Evolutionary conservation across 2,888 invertebrate species (phyloP).

Genomic region (Boloria euphrosyne): DNA sequence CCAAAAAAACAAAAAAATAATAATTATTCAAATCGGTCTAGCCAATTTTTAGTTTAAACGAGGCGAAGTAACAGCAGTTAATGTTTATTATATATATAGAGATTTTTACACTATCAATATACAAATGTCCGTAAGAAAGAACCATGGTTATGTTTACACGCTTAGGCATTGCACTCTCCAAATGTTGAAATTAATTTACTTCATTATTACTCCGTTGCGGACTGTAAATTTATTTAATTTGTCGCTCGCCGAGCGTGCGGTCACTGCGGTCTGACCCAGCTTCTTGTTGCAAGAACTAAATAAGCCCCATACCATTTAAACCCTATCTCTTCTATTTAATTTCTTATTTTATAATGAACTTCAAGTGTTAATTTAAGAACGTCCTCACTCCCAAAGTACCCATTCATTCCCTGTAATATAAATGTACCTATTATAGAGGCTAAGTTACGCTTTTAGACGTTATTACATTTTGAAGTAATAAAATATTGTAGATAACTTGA

Average conservation of each 20-base stretch:
- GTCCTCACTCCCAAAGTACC: slow-evolving; percentile 27
- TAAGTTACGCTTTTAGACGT: slow-evolving; percentile 38
- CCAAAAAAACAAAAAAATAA: no score
- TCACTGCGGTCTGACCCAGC: slow-evolving; percentile 49
- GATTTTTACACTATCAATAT: no score
- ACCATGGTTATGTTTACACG: slow-evolving; percentile 1
- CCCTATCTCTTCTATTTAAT: slow-evolving; percentile 26
- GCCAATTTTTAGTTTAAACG: no score
- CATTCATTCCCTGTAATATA: slow-evolving; percentile 27
- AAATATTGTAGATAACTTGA: slow-evolving; percentile 34
- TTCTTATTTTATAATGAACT: slow-evolving; percentile 29
- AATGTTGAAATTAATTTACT: slow-evolving; percentile 37
- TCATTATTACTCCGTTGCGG: slow-evolving; percentile 43
- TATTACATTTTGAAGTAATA: slow-evolving; percentile 42
- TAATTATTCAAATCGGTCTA: no score
- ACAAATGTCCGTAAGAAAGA: not conserved
- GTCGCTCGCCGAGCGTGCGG: slow-evolving; percentile 56
- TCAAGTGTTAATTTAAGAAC: slow-evolving; percentile 27
- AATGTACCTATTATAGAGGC: slow-evolving; percentile 28
- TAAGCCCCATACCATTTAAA: slow-evolving; percentile 40
- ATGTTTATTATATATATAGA: no score
- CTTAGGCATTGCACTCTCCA: slow-evolving; percentile 23
- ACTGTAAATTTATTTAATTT: slow-evolving; percentile 67
- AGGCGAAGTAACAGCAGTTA: no score
- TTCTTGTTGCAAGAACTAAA: slow-evolving; percentile 53